Evolutionary conservation across 2,797 vertebrate genomes (phyloP), one percentile per base, ranked within the genome.

Genomic region (Pygocentrus nattereri): DNA sequence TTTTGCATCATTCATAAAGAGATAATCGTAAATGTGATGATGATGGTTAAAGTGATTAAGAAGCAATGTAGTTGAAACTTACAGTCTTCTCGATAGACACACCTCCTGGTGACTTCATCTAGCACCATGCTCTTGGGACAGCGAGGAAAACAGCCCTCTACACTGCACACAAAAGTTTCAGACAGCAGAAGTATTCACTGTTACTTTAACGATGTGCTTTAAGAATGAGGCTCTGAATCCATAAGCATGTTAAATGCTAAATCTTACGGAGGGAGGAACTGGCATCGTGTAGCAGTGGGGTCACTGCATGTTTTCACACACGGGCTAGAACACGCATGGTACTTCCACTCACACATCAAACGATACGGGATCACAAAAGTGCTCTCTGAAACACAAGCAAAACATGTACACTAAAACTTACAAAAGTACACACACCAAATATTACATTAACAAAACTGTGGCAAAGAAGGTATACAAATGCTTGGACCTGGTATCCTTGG

Each of bases 301-400:
- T 99, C 98, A 75, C 88, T 95, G 82, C 98, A 99, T 0, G 97
- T 97, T 90, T 95, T 97, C 86, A 98, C 93, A 89, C 98, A 99
- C 11, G 97, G 96, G 79, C 92, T 97, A 23, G 96, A 91, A 88
- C 97, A 99, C 74, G 97, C 89, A 76, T 97, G 96, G 38, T 99
- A 99, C 88, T 95, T 94, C 98, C 97, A 99, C 90, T 99, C 98
- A 85, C 97, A 99, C 96, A 97, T 97, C 89, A 96, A 96, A 83
- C 98, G 96, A 19, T 98, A 98, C 30, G 98, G 98, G 78, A 99
- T 96, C 67, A 96, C 93, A 50, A 95, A 95, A 85, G 88, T 93
- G 78, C 97, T 97, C 91, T 99, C 98, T 99, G 90, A 67, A 82
- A 88, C 69, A 82, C 54, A 81, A 62, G 18, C 15, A 47, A 69